These are phyloP conservation scores for Varecia variegata DNA, from an alignment of 2,797 vertebrate species.

Conservation along the genomic window DNA sequence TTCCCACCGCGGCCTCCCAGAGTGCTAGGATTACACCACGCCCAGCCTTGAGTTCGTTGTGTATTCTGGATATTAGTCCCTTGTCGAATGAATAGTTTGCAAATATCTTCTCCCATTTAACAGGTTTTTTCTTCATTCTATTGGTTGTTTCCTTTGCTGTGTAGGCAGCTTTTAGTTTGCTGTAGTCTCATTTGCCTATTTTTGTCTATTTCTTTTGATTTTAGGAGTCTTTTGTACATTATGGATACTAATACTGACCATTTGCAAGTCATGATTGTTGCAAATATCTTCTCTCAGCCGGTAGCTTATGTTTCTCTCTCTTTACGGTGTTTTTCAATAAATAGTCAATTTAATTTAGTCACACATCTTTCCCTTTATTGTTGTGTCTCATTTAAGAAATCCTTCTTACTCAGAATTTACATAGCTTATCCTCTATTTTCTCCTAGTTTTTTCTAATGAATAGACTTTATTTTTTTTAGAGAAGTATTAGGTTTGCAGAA, in stretches of 20 bases:
- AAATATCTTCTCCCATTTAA: neutral
- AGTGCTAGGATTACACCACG: no score
- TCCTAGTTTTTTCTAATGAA: neutral
- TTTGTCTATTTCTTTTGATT: no score
- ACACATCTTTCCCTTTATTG: neutral
- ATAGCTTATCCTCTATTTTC: neutral
- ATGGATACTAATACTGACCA: no score
- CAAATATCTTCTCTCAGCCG: no score
- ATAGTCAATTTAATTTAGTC: neutral
- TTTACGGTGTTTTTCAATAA: neutral
- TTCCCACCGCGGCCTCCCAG: no score
- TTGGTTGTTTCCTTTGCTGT: neutral
- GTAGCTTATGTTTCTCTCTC: no score
- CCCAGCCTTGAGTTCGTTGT: no score
- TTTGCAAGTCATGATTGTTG: no score
- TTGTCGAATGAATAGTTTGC: neutral
- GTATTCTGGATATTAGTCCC: neutral
- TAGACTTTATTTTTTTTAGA: neutral
- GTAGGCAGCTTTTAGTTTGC: neutral
- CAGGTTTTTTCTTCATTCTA: neutral
- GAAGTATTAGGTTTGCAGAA: no score
- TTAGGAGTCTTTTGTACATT: no score
- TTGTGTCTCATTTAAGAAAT: neutral
- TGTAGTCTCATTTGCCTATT: no score
- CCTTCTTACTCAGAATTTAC: neutral